Evolutionary conservation across 1,140 invertebrate species (phyloP).

Genomic region (Coptotermes formosanus): DNA sequence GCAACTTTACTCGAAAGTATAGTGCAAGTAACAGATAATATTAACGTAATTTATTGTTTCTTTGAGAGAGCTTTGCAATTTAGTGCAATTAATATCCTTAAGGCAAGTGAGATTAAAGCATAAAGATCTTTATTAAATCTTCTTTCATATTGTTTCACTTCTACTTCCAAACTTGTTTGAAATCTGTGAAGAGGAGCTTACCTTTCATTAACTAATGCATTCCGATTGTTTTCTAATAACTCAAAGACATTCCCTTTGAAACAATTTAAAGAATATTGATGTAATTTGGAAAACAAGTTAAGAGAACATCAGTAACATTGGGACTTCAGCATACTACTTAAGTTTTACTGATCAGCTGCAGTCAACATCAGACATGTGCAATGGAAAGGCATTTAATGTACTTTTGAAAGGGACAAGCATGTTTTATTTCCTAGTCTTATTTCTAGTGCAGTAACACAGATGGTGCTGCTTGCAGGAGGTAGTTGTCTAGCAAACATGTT

Average conservation of each 20-base stretch:
- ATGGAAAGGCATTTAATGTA: constrained; percentile 4
- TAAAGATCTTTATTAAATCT: not conserved
- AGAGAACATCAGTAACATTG: not conserved
- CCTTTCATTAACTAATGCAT: not conserved
- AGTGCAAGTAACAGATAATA: not conserved
- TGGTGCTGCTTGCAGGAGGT: not conserved
- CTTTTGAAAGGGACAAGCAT: not conserved
- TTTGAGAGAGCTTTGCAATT: constrained; percentile 6
- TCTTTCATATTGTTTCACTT: not conserved
- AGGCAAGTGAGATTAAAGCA: not conserved
- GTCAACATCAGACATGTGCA: not conserved
- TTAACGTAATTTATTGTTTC: not conserved
- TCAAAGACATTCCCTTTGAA: not conserved
- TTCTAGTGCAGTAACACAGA: constrained; percentile 4
- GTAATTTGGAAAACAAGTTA: not conserved
- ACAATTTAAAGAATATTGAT: not conserved
- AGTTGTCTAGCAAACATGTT: constrained; percentile 13
- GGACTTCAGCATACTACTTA: not conserved
- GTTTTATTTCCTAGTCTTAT: not conserved
- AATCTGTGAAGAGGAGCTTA: not conserved
- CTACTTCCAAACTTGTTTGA: not conserved
- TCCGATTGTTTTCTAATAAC: not conserved
- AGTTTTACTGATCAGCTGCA: too few relatives aligned
- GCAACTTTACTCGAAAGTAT: not conserved
- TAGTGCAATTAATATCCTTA: not conserved